Base-by-base conservation (phyloP, 2,797 vertebrate species). In the Diceros bicornis region DNA sequence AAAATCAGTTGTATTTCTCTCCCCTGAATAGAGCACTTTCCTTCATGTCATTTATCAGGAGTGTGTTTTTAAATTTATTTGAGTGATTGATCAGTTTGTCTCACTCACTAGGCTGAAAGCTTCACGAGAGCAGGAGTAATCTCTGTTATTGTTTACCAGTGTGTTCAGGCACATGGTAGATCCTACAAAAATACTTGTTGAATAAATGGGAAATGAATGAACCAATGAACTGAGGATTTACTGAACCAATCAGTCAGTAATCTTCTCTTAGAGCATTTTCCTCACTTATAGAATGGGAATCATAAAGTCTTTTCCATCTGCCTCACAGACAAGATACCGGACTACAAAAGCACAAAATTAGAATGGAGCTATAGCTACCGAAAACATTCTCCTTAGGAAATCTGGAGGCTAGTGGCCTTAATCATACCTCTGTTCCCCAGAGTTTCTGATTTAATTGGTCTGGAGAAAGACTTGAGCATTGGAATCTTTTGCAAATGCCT, bases 191-290 rank as follows among this genome's bases (percentile, higher is more conserved):
- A 62, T 20, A 64, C 6, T 59, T 61, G 29, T 69, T 66, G 25
- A 83, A 83, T 10, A 16, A 79, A 72, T 50, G 44, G 13, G 37
- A 13, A 75, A 16, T 44, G 71, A 29, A 72, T 44, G n/a, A 91
- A 68, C 16, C 14, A 87, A 87, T 32, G 20, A 75, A 82, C 59
- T 44, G 20, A 68, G 41, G 7, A 44, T 44, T 7, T 52, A 23
- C 16, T 64, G 37, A 57, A 8, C 41, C 11, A 32, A 32, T 47
- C 7, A 3, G 55, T 52, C 3, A 75, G 29, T 64, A 12, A 77
- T 77, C 79, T 79, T 89, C 18, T 82, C 78, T 93, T 84, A 75
- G 20, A 81, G 23, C 20, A 75, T 69, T 89, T 78, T 52, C 27
- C 23, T 59, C 44, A 91, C 59, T 79, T 50, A 50, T 12, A 78